phyloP scores from a whole-genome alignment of 2,797 vertebrate species.

The Percopsis omiscomaycus region DNA sequence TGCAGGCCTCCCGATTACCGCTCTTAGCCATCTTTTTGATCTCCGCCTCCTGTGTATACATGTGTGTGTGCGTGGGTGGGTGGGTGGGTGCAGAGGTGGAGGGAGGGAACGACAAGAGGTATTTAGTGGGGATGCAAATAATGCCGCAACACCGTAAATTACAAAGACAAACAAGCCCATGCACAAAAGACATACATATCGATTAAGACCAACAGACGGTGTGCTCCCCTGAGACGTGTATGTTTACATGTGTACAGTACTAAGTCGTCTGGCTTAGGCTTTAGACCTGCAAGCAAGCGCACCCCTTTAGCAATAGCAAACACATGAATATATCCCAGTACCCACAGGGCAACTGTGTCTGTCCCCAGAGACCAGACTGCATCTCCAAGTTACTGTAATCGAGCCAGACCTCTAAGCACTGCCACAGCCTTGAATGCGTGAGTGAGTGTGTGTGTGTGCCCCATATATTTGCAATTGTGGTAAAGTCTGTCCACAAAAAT shows the following conservation, averaged over 20 bases:
- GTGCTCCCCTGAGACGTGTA: conserved; percentile 32
- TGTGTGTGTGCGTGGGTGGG: too few species aligned
- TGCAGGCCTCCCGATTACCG: conserved; percentile 94
- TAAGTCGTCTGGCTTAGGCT: conserved; percentile 37
- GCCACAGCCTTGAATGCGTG: conserved; percentile 29
- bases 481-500: too few species aligned
- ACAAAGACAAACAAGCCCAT: not conserved
- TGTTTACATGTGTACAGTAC: conserved; percentile 49
- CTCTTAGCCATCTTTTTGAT: conserved; percentile 99
- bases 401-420: conserved; percentile 41
- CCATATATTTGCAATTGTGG: too few species aligned
- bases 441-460: conserved; percentile 4
- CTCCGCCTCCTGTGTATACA: conserved; percentile 87
- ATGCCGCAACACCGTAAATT: too few species aligned
- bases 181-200: not conserved
- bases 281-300: conserved; percentile 35
- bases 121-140: not conserved
- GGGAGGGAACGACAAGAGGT: not conserved
- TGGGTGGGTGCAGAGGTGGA: not conserved
- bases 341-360: conserved; percentile 40
- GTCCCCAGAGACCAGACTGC: conserved; percentile 55
- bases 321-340: conserved; percentile 45
- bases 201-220: conserved; percentile 24
- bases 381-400: conserved; percentile 59
- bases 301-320: conserved; percentile 64